Evolutionary conservation across 1,140 invertebrate species (phyloP).

Genomic region (Sminthurides bifidus): DNA sequence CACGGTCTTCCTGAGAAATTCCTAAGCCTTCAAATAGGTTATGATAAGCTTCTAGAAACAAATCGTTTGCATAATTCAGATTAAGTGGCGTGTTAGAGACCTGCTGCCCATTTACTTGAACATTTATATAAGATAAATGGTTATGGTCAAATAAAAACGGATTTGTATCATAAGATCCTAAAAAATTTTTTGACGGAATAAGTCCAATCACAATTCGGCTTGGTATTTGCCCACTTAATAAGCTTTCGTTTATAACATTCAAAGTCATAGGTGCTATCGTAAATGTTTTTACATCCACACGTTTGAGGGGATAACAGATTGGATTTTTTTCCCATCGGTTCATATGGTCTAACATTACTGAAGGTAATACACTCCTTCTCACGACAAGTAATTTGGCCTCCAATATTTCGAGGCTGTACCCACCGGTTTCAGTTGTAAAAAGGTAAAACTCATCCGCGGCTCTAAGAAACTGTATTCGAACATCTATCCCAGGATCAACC

Average conservation of each 20-base stretch:
- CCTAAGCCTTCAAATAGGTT: slow-evolving; percentile 15
- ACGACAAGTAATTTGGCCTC: slow-evolving; percentile 20
- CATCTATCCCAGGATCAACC: slow-evolving; percentile 23
- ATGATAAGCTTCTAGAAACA: slow-evolving; percentile 14
- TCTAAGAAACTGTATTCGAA: slow-evolving; percentile 12
- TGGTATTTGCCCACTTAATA: slow-evolving; percentile 24
- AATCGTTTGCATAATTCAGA: neutral
- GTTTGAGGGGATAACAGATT: slow-evolving; percentile 8
- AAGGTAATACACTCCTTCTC: slow-evolving; percentile 8
- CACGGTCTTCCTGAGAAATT: neutral
- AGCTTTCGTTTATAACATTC: slow-evolving; percentile 20
- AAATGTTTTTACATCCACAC: slow-evolving; percentile 23
- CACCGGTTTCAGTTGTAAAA: neutral
- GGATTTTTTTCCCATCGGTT: neutral
- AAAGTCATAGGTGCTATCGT: slow-evolving; percentile 16
- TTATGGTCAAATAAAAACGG: slow-evolving; percentile 21
- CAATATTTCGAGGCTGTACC: slow-evolving; percentile 10
- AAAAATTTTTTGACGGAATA: slow-evolving; percentile 10
- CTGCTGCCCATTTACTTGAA: slow-evolving; percentile 16
- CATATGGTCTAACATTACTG: slow-evolving; percentile 14
- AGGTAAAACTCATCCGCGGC: slow-evolving; percentile 10
- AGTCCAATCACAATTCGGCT: slow-evolving; percentile 18
- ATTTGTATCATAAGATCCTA: slow-evolving; percentile 17
- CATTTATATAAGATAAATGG: slow-evolving; percentile 8
- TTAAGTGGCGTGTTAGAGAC: neutral